A percentile compares a stretch with the other conserved stretches of the same genome.
phyloP scores from a whole-genome alignment of 1,140 invertebrate species.

The Sycophaga agraensis region DNA sequence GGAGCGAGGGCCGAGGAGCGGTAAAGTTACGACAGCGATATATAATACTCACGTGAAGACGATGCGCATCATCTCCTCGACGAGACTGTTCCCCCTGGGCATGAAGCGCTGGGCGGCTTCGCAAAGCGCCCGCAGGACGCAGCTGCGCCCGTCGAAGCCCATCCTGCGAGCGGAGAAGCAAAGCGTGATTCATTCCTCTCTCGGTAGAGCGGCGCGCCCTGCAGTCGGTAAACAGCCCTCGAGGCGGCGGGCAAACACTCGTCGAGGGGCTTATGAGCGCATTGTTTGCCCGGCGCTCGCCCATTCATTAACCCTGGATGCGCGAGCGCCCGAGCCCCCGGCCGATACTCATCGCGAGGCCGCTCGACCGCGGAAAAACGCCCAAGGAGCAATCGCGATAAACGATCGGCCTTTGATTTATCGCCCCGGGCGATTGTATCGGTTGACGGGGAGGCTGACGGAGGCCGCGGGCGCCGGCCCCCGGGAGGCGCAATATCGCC shows the following conservation, averaged over 20 bases:
- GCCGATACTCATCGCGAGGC: no score
- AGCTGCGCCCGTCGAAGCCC: conserved; percentile 68
- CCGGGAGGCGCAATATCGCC: conserved; percentile 11
- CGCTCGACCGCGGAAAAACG: no score
- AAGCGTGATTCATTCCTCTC: no score
- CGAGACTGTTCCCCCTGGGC: conserved; percentile 64
- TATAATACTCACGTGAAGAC: conserved; percentile 65
- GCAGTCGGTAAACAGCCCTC: no score
- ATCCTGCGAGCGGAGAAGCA: conserved; percentile 59
- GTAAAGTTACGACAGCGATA: not conserved
- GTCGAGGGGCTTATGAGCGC: no score
- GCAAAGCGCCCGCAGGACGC: conserved; percentile 69
- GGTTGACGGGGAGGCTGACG: conserved; percentile 1
- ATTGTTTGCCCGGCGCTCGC: no score
- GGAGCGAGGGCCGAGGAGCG: no score
- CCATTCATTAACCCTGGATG: no score
- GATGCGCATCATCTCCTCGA: conserved; percentile 72
- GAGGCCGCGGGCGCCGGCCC: not conserved
- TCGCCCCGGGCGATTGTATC: conserved; percentile 16
- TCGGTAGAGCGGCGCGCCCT: no score
- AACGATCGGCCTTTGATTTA: conserved; percentile 13
- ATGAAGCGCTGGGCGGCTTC: conserved; percentile 68
- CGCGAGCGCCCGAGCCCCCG: no score
- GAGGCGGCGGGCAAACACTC: no score
- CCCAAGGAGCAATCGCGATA: no score